Base-by-base conservation (phyloP, 2,888 invertebrate genomes). In the Dendrolimus houi region DNA sequence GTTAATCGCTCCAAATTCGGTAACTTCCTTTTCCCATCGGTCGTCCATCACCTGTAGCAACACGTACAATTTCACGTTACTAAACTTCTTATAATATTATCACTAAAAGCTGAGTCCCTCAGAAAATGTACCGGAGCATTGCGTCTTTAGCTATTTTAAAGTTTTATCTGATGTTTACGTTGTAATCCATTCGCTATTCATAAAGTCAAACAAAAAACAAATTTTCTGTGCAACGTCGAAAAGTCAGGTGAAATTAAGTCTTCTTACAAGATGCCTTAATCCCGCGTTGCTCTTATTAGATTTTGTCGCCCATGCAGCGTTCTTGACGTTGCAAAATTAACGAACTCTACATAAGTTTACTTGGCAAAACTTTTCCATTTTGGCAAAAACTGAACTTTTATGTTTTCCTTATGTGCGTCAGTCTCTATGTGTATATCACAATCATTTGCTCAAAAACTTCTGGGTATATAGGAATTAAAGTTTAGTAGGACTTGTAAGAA, bases 1-100 rank as follows among this genome's bases (percentile, higher is more conserved):
- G 92, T 99, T 99, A 74, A 99, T 96, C 65, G 98, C 98, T 29
- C 98, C 98, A 79, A 95, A 98, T 91, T 98, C 98, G 67, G 95
- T 94, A 68, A 97, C 94, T 85, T 96, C 96, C 71, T 94, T 95
- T 73, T 98, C 97, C 96, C 97, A 97, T 72, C 95, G 93, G 84
- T 98, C 98, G 87, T 98, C 97, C 96, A 98, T 96, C 79, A 97
- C 96, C 97, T 97, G 84, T n/a, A 67, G 58, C 52, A 70, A 67
- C 14, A 68, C 54, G 57, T 54, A 60, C 9, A 59, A 53, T 57
- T 55, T 53, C 52, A 53, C 41, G 12, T 47, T 8, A 47, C 29
- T 29, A 2, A 29, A 29, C 29, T 29, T 29, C 29, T 29, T 29
- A 29, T 29, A 29, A 29, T 29, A 29, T 29, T 29, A 29, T 29